Conservation (phyloP, 2,113 vertebrate genomes). For the Pterocles orientalis region DNA sequence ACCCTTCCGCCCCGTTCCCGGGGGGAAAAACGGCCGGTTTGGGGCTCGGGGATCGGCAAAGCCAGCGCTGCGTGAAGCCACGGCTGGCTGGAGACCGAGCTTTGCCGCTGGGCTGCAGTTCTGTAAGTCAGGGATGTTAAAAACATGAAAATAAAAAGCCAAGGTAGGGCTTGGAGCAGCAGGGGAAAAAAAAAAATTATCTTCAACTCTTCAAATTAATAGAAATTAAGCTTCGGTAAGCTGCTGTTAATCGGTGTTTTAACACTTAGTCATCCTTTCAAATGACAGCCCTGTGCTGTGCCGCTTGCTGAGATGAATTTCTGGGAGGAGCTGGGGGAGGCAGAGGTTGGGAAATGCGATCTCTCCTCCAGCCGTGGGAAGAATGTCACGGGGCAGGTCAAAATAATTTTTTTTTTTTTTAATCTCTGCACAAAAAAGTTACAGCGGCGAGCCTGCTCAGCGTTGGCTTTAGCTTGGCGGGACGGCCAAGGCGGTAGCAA, state of each 20-base stretch:
- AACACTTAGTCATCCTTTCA: neutral
- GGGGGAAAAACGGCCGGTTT: accelerated
- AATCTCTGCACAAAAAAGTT: too few relatives aligned
- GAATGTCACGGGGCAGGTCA: neutral
- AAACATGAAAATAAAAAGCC: neutral
- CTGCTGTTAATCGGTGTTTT: neutral
- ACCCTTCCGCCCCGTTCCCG: neutral
- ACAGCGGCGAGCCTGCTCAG: too few relatives aligned
- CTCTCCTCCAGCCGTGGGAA: neutral
- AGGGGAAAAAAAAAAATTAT: accelerated
- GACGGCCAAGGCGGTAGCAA: too few relatives aligned
- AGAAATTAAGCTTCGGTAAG: neutral
- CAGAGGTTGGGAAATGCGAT: neutral
- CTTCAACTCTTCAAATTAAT: neutral
- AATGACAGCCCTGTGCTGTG: neutral
- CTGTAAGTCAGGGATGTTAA: neutral
- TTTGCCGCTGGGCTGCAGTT: neutral
- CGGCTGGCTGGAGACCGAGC: neutral
- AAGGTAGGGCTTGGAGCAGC: neutral
- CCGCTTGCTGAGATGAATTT: neutral
- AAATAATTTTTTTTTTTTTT: neutral
- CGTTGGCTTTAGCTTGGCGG: too few relatives aligned
- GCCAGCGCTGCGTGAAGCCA: accelerated
- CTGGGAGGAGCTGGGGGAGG: neutral
- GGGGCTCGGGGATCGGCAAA: neutral